Percentiles rank a stretch among this genome's conserved stretches.
These are phyloP conservation scores for Haemorhous mexicanus DNA, from an alignment of 2,113 vertebrate species.

Conservation along the genomic window DNA sequence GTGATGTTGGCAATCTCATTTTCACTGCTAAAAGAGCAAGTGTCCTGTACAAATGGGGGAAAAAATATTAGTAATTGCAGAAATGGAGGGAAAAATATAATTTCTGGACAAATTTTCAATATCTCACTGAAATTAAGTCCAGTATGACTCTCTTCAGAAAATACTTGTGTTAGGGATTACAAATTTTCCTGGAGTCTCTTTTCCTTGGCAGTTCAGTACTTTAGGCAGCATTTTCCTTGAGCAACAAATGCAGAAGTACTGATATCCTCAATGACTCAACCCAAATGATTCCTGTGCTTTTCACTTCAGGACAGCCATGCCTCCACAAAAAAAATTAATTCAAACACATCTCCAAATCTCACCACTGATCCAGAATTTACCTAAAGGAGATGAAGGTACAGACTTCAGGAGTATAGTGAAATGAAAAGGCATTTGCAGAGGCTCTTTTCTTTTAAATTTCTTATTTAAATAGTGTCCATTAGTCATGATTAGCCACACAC, in stretches of 20 bases:
- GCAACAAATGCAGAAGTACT: neutral
- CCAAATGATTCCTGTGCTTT: neutral
- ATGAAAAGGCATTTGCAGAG: neutral
- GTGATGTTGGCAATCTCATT: neutral
- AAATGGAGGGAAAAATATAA: neutral
- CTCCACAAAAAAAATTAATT: neutral
- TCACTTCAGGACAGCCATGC: neutral
- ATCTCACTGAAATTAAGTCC: neutral
- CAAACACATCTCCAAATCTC: neutral
- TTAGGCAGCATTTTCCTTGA: neutral
- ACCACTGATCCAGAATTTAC: neutral
- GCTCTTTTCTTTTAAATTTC: neutral
- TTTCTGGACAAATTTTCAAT: neutral
- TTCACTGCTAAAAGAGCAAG: neutral
- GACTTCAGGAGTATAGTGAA: neutral
- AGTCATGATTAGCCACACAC: neutral
- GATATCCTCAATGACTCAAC: neutral
- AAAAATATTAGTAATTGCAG: neutral
- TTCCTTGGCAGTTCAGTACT: neutral
- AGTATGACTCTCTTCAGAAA: neutral
- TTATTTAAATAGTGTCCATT: neutral
- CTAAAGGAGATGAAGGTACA: neutral
- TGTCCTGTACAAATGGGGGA: neutral
- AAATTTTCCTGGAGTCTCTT: neutral
- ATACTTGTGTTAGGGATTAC: neutral